Conservation (phyloP, 2,113 vertebrate species). For the Motacilla tschutschensis region DNA sequence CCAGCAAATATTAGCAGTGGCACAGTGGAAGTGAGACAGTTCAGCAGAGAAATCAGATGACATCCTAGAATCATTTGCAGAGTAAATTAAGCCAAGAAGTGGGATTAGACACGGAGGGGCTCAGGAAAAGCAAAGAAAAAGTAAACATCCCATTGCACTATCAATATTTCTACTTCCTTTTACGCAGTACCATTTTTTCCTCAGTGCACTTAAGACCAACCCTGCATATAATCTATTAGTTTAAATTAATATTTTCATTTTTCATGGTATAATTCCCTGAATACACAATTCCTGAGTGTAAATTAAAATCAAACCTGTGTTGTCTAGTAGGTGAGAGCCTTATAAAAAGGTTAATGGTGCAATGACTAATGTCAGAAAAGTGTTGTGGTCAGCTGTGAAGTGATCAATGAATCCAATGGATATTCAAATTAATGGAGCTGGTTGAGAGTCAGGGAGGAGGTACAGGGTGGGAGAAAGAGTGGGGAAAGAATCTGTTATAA, state of each 20-base stretch:
- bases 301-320: conserved; percentile 4
- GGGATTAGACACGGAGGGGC: neutral
- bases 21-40: neutral
- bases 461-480: neutral
- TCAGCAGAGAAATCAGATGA: neutral
- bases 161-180: neutral
- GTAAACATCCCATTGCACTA: neutral
- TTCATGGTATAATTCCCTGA: neutral
- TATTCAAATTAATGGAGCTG: neutral
- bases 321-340: neutral
- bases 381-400: neutral
- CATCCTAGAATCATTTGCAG: neutral
- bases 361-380: neutral
- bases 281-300: neutral
- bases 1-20: neutral
- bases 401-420: conserved; percentile 20
- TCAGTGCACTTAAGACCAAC: neutral
- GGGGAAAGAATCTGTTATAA: conserved; percentile 45
- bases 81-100: neutral
- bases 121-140: neutral
- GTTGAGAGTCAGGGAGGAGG: neutral
- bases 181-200: neutral
- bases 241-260: conserved; percentile 1
- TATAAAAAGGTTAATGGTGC: conserved; percentile 22
- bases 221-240: neutral